Evolutionary conservation across 1,140 invertebrate species (phyloP).

Genomic region (Apocrypta bakeri): DNA sequence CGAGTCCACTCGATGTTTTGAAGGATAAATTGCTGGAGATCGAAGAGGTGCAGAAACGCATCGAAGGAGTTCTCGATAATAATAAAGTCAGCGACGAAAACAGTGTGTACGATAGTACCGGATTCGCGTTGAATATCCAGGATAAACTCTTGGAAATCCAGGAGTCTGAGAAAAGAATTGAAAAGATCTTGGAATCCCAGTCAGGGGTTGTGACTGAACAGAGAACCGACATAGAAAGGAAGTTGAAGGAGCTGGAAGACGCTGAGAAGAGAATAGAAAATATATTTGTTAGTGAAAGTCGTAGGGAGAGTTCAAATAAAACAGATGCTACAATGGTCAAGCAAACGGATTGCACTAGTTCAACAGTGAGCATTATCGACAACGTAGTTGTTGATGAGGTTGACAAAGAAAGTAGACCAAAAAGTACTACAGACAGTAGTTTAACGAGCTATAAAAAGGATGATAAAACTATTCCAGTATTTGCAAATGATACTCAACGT

Average conservation of each 20-base stretch:
- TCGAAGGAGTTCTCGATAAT: slow-evolving; percentile 56
- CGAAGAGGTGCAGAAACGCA: slow-evolving; percentile 57
- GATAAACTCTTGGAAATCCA: slow-evolving; percentile 44
- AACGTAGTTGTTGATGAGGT: neutral
- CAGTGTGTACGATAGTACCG: neutral
- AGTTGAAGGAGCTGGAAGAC: slow-evolving; percentile 57
- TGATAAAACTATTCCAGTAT: neutral
- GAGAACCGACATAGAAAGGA: slow-evolving; percentile 46
- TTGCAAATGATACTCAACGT: slow-evolving; percentile 1
- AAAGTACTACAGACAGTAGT: neutral
- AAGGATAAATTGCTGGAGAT: slow-evolving; percentile 63
- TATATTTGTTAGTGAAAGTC: slow-evolving; percentile 41
- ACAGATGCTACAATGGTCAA: neutral
- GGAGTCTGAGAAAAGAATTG: slow-evolving; percentile 50
- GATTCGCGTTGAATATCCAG: neutral
- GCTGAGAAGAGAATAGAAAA: slow-evolving; percentile 55
- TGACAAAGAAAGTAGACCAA: neutral
- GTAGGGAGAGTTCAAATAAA: neutral
- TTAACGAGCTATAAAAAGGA: neutral
- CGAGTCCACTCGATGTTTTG: slow-evolving; percentile 8
- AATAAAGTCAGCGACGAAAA: neutral
- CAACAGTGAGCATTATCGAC: neutral
- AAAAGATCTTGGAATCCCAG: slow-evolving; percentile 45
- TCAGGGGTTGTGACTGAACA: neutral
- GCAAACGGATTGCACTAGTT: neutral